Percentiles rank a stretch among this genome's conserved stretches.
Evolutionary conservation across 2,797 vertebrate species (phyloP).

Genomic region (Steatocranus sp.): DNA sequence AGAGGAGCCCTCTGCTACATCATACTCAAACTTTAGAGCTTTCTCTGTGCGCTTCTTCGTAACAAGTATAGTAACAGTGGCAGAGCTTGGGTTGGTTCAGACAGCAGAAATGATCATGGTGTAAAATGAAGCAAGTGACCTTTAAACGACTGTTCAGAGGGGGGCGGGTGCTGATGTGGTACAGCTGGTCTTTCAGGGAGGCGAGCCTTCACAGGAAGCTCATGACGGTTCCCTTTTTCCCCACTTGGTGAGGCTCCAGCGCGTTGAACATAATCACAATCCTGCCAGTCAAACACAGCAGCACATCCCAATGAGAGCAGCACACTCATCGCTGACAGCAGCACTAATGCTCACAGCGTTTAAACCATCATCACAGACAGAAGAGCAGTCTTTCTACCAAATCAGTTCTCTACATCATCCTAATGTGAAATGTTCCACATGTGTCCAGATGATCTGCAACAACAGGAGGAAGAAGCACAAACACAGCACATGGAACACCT

Average conservation of each 20-base stretch:
- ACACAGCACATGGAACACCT: neutral
- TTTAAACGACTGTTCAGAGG: neutral
- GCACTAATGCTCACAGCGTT: neutral
- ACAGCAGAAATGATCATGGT: neutral
- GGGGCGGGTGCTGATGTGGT: neutral
- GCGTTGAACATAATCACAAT: constrained; percentile 84
- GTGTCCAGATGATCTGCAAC: neutral
- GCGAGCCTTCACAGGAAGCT: constrained; percentile 80
- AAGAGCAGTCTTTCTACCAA: neutral
- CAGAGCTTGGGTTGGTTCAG: neutral
- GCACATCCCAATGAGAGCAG: neutral
- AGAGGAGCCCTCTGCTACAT: neutral
- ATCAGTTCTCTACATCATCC: neutral
- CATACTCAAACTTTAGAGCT: neutral
- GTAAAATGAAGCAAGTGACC: neutral
- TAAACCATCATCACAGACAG: neutral
- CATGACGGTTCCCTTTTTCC: constrained; percentile 92
- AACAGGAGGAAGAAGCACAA: neutral
- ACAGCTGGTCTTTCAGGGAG: neutral
- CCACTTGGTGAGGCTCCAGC: constrained; percentile 88
- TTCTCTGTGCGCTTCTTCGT: neutral
- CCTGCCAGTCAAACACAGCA: constrained; percentile 62
- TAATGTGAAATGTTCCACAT: neutral
- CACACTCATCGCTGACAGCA: neutral
- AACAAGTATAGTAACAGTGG: neutral